Base-by-base conservation (phyloP, 1,140 invertebrate species). In the Bombus impatiens region DNA sequence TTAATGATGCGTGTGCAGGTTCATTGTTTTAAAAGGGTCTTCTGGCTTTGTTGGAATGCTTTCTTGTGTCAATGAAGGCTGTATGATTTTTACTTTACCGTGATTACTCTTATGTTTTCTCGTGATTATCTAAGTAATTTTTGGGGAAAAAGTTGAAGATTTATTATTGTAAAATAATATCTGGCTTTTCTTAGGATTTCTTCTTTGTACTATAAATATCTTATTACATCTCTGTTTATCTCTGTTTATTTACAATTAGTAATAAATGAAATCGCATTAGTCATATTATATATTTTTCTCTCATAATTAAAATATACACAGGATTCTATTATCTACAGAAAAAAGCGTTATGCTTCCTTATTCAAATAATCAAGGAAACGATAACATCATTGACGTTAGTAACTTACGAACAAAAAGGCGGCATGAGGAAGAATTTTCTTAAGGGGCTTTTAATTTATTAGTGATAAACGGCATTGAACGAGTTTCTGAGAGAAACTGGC, bases 351-450 rank as follows among this genome's bases (percentile, higher is more conserved):
- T 37, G 22, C 15, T 25, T 68, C 8, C 32, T 15, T 35, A 35
- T 18, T 68, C 32, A 35, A 35, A 68, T 35, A 70, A 70, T 70
- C 22, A 28, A 40, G 25, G 22, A 12, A 9, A 70, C 35, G 68
- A 70, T 40, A 28, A 40, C 13, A 25, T 25, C 40, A 9, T 5
- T 18, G 40, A 32, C 3, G 1, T 18, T 13, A 18, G 25, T 40
- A 71, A 77, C 44, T 84, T 72, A 40, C 40, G 18, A 37, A 47
- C 2, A 57, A 71, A 82, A 75, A 42, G 74, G 22, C 25, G 35
- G 70, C n/a, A 37, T 32, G 25, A 65, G 53, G 15, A n/a, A n/a
- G 67, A 68, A 68, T 68, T 68, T 68, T 35, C 15, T 37, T 44
- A 22, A 42, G 47, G 77, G 62, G 47, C 25, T 59, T 67, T 28